Percentiles rank a stretch among this genome's conserved stretches.
Evolutionary conservation across 2,113 vertebrate species (phyloP).

Genomic region (Apaloderma vittatum): DNA sequence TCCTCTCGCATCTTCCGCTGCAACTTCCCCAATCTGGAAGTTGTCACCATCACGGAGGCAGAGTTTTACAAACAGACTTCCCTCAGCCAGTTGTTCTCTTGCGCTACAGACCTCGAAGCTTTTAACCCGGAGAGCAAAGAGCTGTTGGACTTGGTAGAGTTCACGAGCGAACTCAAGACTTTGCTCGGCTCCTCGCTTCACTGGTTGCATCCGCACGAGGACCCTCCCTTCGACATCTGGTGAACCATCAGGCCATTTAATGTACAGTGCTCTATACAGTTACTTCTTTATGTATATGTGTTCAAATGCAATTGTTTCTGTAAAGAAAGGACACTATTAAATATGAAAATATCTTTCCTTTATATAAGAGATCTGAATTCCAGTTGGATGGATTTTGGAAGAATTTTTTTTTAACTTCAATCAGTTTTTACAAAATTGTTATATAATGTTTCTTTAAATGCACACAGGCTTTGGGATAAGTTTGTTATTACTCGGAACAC

Average conservation of each 20-base stretch:
- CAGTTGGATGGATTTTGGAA: conserved; percentile 83
- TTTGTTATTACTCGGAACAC: conserved; percentile 85
- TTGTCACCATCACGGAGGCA: conserved; percentile 90
- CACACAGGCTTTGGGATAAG: conserved; percentile 82
- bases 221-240: conserved; percentile 72
- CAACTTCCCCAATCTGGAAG: conserved; percentile 91
- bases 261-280: conserved; percentile 81
- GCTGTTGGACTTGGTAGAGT: conserved; percentile 93
- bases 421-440: conserved; percentile 83
- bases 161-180: conserved; percentile 89
- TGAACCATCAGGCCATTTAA: conserved; percentile 70
- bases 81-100: conserved; percentile 91
- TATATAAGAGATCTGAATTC: conserved; percentile 85
- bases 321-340: conserved; percentile 89
- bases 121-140: conserved; percentile 94
- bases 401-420: conserved; percentile 82
- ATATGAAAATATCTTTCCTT: conserved; percentile 86
- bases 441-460: conserved; percentile 80
- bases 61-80: conserved; percentile 95
- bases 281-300: conserved; percentile 86
- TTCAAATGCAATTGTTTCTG: conserved; percentile 82
- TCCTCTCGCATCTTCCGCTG: conserved; percentile 90
- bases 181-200: conserved; percentile 91
- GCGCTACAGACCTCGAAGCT: conserved; percentile 89
- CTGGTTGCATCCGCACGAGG: conserved; percentile 83